Evolutionary conservation across 2,888 invertebrate genomes (phyloP), one percentile per base, ranked within the genome.

Genomic region (Dynastes hyllus): DNA sequence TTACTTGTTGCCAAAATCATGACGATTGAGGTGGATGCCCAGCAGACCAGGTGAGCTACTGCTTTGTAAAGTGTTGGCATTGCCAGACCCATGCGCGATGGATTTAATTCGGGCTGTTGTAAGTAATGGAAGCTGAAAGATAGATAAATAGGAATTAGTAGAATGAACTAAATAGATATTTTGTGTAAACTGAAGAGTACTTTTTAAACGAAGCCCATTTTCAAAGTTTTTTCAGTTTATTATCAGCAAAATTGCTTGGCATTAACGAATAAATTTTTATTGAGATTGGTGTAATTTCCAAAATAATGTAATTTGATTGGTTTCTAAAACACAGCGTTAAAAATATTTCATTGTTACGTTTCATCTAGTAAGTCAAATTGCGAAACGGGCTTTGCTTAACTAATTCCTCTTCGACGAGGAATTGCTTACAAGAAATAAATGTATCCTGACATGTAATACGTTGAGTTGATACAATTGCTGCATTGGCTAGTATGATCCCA

Each of bases 371-470:
- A 37, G 37, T 6, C 3, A 37, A 37, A 37, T 37, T 37, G 3
- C 37, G 6, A 6, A 37, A 45, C 2, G 8, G 45, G 11, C 45
- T 45, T 45, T 2, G 11, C 11, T 11, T 45, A 45, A 45, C 45
- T 9, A 8, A 45, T 2, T 11, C 45, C 11, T 45, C 11, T 11
- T 45, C 11, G 45, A 11, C 45, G 11, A 45, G 8, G 6, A 51
- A 29, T 13, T 32, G 27, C 73, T 75, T 75, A 61, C 73, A 61
- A 75, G 45, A 61, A 75, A 27, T 61, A 75, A n/a, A 75, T 61
- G 37, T 75, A 75, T 75, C 73, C 73, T 8, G 73, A 45, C 61
- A 75, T 61, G 45, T 58, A 61, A 61, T 75, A 75, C 8, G 73
- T 75, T 5, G 61, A 61, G 16, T 75, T 75, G 9, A 75, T 61